phyloP scores from a whole-genome alignment of 2,113 vertebrate genomes.

The Chionis minor region DNA sequence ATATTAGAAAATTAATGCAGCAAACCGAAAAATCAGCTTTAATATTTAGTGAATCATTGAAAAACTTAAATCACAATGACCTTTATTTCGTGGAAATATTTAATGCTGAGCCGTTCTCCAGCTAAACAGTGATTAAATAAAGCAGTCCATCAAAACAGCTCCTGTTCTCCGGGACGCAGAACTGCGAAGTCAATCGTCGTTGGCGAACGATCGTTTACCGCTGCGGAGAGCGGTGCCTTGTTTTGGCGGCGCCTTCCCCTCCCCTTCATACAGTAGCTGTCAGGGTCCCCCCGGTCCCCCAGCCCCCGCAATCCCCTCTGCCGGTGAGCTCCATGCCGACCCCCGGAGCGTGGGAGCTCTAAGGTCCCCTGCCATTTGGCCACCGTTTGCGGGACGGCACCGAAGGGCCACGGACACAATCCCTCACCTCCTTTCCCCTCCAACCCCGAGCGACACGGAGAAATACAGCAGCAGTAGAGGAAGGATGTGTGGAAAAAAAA shows the following conservation, averaged over 20 bases:
- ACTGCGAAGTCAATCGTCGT: neutral
- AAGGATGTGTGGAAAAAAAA: neutral
- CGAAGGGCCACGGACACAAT: neutral
- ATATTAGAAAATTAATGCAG: conserved; percentile 24
- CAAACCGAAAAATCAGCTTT: neutral
- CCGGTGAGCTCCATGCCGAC: fast-evolving
- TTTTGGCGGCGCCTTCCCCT: neutral
- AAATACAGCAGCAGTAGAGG: neutral
- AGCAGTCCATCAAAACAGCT: conserved; percentile 33
- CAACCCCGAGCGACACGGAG: neutral
- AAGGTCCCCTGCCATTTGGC: fast-evolving
- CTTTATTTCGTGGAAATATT: conserved; percentile 57
- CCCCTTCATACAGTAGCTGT: neutral
- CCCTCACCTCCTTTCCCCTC: neutral
- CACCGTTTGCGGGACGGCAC: neutral
- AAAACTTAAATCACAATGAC: conserved; percentile 44
- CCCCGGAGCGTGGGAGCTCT: fast-evolving
- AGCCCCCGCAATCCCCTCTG: neutral
- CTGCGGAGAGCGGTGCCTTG: neutral
- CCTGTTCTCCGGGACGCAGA: conserved; percentile 4
- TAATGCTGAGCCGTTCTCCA: neutral
- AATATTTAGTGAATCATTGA: conserved; percentile 43
- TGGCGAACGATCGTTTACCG: neutral
- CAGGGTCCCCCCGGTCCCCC: fast-evolving
- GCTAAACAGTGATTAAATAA: conserved; percentile 36